Evolutionary conservation across 2,797 vertebrate species (phyloP).

Genomic region (Arrhamphus sclerolepis): DNA sequence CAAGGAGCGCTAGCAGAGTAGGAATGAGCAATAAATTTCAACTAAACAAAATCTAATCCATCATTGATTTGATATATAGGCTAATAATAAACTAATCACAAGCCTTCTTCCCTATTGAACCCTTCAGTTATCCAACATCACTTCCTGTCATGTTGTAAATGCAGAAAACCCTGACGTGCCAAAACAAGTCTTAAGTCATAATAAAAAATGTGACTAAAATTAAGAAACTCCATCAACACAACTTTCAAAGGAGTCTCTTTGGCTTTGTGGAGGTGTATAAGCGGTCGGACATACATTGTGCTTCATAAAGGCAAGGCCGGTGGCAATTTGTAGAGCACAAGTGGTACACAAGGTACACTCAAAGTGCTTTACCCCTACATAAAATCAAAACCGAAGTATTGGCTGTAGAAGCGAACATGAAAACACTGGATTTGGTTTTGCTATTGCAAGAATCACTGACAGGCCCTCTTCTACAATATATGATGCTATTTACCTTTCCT

Average conservation of each 20-base stretch:
- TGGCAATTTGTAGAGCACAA: too few species aligned
- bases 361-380: too few species aligned
- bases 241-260: neutral
- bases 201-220: neutral
- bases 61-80: too few species aligned
- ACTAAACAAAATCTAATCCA: neutral
- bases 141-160: conserved; percentile 33
- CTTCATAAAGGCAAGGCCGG: neutral
- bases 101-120: conserved; percentile 7
- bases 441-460: too few species aligned
- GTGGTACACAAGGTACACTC: too few species aligned
- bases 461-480: too few species aligned
- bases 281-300: too few species aligned
- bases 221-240: too few species aligned
- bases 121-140: conserved; percentile 18
- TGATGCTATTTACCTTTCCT: neutral
- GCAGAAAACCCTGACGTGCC: conserved; percentile 14
- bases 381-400: too few species aligned
- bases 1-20: neutral
- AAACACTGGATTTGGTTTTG: too few species aligned
- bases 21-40: neutral
- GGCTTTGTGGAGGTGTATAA: neutral
- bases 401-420: too few species aligned
- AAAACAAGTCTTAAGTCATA: conserved; percentile 1
- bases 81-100: too few species aligned